phyloP scores from a whole-genome alignment of 2,113 vertebrate species.

The Ardeotis arabs region DNA sequence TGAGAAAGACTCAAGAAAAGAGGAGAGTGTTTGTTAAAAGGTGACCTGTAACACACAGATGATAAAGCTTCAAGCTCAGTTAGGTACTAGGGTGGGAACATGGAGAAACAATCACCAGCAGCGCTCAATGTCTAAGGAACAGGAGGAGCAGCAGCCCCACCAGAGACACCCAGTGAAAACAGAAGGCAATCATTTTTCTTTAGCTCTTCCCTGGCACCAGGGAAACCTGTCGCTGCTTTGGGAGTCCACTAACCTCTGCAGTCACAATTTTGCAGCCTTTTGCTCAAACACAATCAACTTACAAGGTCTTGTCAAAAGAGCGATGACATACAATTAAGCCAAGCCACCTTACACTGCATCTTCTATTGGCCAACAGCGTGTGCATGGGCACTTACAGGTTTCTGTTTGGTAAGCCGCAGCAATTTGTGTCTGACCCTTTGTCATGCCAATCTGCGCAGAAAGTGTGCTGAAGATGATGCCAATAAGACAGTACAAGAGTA shows the following conservation, averaged over 20 bases:
- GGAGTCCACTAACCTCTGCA: background rate
- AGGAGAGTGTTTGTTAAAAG: background rate
- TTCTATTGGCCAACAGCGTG: background rate
- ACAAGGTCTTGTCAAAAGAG: background rate
- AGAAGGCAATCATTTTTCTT: background rate
- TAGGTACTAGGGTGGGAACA: background rate
- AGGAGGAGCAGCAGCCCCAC: background rate
- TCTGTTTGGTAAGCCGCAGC: background rate
- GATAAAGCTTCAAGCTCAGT: background rate
- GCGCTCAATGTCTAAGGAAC: background rate
- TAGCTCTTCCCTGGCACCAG: background rate
- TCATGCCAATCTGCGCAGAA: background rate
- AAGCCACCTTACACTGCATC: background rate
- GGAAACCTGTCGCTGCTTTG: background rate
- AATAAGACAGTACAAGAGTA: background rate
- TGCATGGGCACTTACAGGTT: background rate
- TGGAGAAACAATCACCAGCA: background rate
- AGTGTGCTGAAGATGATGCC: background rate
- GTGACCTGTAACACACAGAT: background rate
- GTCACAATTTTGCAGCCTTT: background rate
- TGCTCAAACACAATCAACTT: background rate
- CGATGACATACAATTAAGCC: background rate
- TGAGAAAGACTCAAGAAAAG: background rate
- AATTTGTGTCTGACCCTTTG: background rate
- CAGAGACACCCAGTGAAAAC: constrained; percentile 6